Evolutionary conservation across 2,888 invertebrate species (phyloP).

Genomic region (Aelia acuminata): DNA sequence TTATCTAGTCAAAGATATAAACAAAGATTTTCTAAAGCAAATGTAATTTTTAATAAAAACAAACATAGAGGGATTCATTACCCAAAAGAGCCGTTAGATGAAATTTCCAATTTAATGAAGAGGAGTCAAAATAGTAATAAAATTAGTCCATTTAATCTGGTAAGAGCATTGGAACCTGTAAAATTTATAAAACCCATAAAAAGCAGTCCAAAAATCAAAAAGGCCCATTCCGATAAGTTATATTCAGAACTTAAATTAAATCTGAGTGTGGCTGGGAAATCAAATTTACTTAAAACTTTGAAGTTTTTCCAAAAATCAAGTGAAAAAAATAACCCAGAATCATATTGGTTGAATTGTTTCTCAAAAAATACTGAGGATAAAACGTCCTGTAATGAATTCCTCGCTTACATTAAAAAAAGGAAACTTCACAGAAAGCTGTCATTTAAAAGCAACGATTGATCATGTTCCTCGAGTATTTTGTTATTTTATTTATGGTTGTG

Average conservation of each 20-base stretch:
- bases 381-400: not conserved
- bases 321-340: not conserved
- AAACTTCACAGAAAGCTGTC: not conserved
- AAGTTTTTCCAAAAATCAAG: not conserved
- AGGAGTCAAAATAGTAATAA: not conserved
- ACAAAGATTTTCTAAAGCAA: not conserved
- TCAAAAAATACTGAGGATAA: constrained; percentile 13
- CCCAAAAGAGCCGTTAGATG: not conserved
- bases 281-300: not conserved
- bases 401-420: constrained; percentile 19
- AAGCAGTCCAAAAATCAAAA: not conserved
- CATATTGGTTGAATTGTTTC: not conserved
- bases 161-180: not conserved
- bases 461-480: not conserved
- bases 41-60: not conserved
- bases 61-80: not conserved
- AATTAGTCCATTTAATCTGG: not conserved
- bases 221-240: not conserved
- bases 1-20: not conserved
- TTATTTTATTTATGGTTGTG: not conserved
- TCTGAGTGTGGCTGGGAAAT: not conserved
- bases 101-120: not conserved
- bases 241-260: not conserved
- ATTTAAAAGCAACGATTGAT: not conserved
- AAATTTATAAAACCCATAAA: too few relatives aligned